Conservation (phyloP, 2,797 vertebrate genomes). For the Meda fulgida region DNA sequence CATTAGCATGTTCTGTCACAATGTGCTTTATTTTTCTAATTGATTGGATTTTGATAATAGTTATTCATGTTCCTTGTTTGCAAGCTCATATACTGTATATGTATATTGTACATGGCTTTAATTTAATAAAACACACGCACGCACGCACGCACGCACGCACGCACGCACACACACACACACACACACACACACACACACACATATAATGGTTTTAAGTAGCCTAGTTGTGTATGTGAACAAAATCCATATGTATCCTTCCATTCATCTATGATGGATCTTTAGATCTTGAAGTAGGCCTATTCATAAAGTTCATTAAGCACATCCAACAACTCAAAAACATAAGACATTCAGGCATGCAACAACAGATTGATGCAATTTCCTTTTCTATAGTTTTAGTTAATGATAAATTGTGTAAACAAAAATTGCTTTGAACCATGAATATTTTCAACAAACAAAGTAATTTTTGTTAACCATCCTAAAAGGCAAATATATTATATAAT, state of each 20-base stretch:
- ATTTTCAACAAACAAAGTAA: background rate
- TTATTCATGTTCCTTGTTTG: no score
- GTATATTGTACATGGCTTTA: background rate
- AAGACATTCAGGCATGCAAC: background rate
- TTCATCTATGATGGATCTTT: background rate
- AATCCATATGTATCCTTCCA: background rate
- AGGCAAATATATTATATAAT: background rate
- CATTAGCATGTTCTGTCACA: no score
- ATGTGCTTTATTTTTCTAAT: no score
- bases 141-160: no score
- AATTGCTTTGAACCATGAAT: background rate
- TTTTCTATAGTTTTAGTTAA: background rate
- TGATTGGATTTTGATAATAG: no score
- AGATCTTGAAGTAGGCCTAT: background rate
- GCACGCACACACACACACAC: no score
- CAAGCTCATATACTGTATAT: background rate
- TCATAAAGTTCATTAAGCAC: background rate
- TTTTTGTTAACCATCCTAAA: background rate
- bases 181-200: no score
- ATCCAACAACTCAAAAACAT: background rate
- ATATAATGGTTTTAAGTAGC: background rate
- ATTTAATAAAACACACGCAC: no score
- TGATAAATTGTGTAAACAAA: background rate
- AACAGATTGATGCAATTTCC: background rate
- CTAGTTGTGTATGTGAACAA: background rate